A percentile compares a stretch with the other conserved stretches of the same genome.
Conservation (phyloP, 2,113 vertebrate genomes). For the Bujurquina vittata region DNA sequence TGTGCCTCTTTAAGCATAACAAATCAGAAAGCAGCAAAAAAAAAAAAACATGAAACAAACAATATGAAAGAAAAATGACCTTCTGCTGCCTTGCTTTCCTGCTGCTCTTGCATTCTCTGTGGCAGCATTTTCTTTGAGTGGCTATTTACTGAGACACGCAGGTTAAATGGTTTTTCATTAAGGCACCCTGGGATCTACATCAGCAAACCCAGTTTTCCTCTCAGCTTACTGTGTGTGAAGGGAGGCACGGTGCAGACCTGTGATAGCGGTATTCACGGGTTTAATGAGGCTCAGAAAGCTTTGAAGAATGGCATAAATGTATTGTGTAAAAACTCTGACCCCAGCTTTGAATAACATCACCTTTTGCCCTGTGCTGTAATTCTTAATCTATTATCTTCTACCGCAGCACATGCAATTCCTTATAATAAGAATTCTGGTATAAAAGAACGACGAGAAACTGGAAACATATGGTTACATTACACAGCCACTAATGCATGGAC, state of each 20-base stretch:
- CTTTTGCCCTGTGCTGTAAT: not conserved
- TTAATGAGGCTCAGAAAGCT: conserved; percentile 44
- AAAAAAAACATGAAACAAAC: not conserved
- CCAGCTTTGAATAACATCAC: conserved; percentile 1
- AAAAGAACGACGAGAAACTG: not conserved
- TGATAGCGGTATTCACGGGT: conserved; percentile 21
- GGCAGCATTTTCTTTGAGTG: conserved; percentile 35
- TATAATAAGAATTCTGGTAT: not conserved
- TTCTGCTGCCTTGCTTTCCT: conserved; percentile 47
- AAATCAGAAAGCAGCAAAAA: not conserved
- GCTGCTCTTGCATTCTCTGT: conserved; percentile 56
- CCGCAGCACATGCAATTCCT: not conserved
- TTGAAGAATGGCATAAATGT: conserved; percentile 17
- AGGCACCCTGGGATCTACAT: conserved; percentile 77
- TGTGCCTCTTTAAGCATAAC: conserved; percentile 15
- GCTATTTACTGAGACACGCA: conserved; percentile 69
- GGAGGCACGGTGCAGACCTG: conserved; percentile 16
- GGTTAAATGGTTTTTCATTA: conserved; percentile 79
- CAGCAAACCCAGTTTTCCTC: conserved; percentile 65
- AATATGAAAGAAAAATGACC: conserved; percentile 50
- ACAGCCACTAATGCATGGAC: not conserved
- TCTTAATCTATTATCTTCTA: not conserved
- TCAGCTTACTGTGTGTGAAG: conserved; percentile 25
- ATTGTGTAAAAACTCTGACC: not conserved
- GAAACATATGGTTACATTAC: conserved; percentile 26